phyloP scores from a whole-genome alignment of 2,797 vertebrate genomes.

The Lepidocolaptes lacrymiger region DNA sequence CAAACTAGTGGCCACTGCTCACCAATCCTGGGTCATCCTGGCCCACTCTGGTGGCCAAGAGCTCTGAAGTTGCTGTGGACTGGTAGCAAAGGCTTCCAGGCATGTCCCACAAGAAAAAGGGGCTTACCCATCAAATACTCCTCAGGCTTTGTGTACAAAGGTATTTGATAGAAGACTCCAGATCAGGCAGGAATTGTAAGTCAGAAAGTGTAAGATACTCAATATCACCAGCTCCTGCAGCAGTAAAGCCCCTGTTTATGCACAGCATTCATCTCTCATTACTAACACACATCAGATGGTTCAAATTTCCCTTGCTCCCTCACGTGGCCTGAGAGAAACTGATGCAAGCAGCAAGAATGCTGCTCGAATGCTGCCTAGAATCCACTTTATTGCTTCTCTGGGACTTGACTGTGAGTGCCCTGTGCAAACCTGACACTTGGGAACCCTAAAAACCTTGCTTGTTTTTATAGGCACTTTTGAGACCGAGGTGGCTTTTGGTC shows the following conservation, averaged over 20 bases:
- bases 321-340: neutral
- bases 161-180: neutral
- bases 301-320: neutral
- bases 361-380: neutral
- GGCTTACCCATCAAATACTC: neutral
- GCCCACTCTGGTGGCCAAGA: neutral
- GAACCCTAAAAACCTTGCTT: neutral
- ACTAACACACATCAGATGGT: neutral
- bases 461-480: neutral
- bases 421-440: neutral
- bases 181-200: neutral
- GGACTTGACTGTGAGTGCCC: neutral
- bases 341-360: neutral
- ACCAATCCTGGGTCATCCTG: neutral
- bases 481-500: neutral
- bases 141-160: neutral
- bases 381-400: neutral
- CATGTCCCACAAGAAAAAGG: neutral
- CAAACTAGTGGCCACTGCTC: neutral
- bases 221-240: neutral
- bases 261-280: neutral
- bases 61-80: neutral
- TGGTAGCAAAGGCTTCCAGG: neutral
- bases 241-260: neutral
- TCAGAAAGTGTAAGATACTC: neutral